Evolutionary conservation across 2,888 invertebrate species (phyloP).

Genomic region (Eupsilia transversa): DNA sequence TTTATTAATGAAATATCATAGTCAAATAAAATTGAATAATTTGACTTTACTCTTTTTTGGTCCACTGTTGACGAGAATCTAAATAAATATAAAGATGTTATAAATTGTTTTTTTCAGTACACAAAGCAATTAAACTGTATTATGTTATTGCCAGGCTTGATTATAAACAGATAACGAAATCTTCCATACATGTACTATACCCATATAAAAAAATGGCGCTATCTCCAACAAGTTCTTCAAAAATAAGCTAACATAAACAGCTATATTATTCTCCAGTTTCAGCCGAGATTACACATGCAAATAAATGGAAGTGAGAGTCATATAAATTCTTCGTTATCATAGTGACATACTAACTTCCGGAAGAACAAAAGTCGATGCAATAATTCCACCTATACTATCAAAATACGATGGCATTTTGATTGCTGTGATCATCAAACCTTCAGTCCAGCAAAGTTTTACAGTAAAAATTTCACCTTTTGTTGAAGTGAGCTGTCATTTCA

Average conservation of each 20-base stretch:
- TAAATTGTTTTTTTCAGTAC: constrained; percentile 23
- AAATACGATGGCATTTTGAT: not conserved
- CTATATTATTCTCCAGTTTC: constrained; percentile 16
- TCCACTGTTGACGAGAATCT: constrained; percentile 6
- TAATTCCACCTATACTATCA: not conserved
- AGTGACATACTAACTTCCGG: not conserved
- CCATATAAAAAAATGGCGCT: constrained; percentile 17
- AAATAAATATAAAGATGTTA: constrained; percentile 20
- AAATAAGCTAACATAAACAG: constrained; percentile 6
- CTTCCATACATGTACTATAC: constrained; percentile 15
- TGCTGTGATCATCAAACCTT: not conserved
- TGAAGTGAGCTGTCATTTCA: not conserved
- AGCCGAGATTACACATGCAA: constrained; percentile 7
- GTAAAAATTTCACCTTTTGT: not conserved
- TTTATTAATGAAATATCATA: not conserved
- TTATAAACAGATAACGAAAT: constrained; percentile 41
- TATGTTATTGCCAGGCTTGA: constrained; percentile 37
- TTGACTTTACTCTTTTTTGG: not conserved
- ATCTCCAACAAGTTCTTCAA: constrained; percentile 34
- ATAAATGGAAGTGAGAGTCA: constrained; percentile 5
- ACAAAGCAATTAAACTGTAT: constrained; percentile 42
- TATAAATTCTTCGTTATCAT: not conserved
- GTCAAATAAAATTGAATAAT: not conserved
- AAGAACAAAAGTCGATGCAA: not conserved
- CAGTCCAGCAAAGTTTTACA: not conserved